Base-by-base conservation (phyloP, 2,888 invertebrate species). In the Hypercompe scribonia region DNA sequence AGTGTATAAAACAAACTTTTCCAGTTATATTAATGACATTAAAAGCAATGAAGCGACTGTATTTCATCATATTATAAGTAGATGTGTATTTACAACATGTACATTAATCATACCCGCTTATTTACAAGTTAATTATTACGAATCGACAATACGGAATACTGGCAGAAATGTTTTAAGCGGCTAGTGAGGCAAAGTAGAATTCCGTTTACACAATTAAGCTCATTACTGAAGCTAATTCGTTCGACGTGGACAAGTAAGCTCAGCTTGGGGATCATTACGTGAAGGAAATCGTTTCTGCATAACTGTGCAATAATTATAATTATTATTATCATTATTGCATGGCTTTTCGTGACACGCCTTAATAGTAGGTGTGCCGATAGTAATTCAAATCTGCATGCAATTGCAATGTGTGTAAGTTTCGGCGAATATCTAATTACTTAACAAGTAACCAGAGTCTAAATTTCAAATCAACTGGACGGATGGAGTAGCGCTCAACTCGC, bases 221-320 rank as follows among this genome's bases (percentile, higher is more conserved):
- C 89, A 93, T 92, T 93, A 92, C 83, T 74, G 86, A 87, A 83
- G 84, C 89, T 90, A 91, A 93, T 91, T 92, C 86, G 88, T 89
- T 88, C 84, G 88, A 89, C 89, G 89, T 89, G 88, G 87, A 94
- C 93, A 93, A 92, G 92, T 90, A 94, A 91, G 94, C 93, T 91
- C 91, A 90, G 81, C 86, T 84, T 81, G 84, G 78, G 74, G 74
- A 79, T 83, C 76, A 81, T 86, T 86, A 80, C 85, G 81, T 83
- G 83, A 81, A 85, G 88, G 86, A 91, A 91, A 91, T 91, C 76
- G 90, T 91, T 92, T 91, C 89, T 90, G 93, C 91, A 90, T 92
- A 88, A 91, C 90, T 83, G 86, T 82, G 85, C 83, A 87, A 89
- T 90, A 91, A 90, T 92, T 87, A 90, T 91, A 84, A 89, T 90